phyloP scores from a whole-genome alignment of 1,140 invertebrate genomes.

The Aphelenchoides avenae region DNA sequence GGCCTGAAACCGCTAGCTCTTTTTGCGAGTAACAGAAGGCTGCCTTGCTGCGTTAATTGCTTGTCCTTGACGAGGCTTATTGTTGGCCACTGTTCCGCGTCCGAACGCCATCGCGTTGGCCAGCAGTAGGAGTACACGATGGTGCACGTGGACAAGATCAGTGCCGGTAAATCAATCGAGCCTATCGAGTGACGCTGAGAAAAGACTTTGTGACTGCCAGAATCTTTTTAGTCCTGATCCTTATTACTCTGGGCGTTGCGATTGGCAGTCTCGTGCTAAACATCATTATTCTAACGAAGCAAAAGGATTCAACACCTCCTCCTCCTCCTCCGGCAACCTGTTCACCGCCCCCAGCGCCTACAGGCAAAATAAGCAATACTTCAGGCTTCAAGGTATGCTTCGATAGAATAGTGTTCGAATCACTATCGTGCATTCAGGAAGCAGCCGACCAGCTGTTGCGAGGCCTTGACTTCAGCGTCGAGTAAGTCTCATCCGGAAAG shows the following conservation, averaged over 20 bases:
- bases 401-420: not conserved
- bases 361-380: constrained; percentile 16
- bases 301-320: too few relatives aligned
- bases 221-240: constrained; percentile 33
- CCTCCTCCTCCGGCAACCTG: not conserved
- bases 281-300: constrained; percentile 29
- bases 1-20: too few relatives aligned
- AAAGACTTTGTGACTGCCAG: too few relatives aligned
- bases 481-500: too few relatives aligned
- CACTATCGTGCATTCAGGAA: constrained; percentile 1
- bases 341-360: constrained; percentile 18
- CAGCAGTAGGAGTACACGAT: constrained; percentile 75
- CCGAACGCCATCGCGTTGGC: constrained; percentile 63
- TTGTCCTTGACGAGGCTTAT: too few relatives aligned
- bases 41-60: too few relatives aligned
- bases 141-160: too few relatives aligned
- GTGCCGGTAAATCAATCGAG: too few relatives aligned
- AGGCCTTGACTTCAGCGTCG: constrained; percentile 62
- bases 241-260: constrained; percentile 21
- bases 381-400: constrained; percentile 6
- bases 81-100: too few relatives aligned
- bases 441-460: constrained; percentile 58
- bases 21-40: too few relatives aligned
- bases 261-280: constrained; percentile 39
- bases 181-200: too few relatives aligned